Base-by-base conservation (phyloP, 1,140 invertebrate genomes). In the Bemisia tabaci region DNA sequence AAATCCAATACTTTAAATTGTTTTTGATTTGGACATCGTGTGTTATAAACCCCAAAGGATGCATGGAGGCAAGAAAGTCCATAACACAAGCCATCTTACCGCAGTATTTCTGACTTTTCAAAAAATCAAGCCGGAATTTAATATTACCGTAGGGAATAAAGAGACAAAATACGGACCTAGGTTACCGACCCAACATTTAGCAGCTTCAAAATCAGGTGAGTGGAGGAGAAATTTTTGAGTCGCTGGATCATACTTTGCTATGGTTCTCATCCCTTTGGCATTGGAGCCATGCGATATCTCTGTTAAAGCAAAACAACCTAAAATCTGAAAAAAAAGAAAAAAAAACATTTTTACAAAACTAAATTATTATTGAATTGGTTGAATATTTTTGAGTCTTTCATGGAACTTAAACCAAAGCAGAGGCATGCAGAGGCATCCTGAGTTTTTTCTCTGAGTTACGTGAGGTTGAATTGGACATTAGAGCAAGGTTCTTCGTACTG, bases 271-370 rank as follows among this genome's bases (percentile, higher is more conserved):
- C 58, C 86, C 86, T 73, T 91, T 92, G 1, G 92, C 92, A 77
- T 98, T 95, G 60, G 91, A 94, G 0, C 95, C 95, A 80, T 98
- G 95, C 59, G 89, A 84, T 26, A 97, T 82, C 81, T 98, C 95
- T 21, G 95, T 98, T 63, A 98, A 76, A 1, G 91, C 89, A 77
- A 97, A 88, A 74, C 90, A 93, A 1, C 91, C 88, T n/a, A 70
- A 60, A 27, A 72, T 62, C 73, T 74, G 24, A 60, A 70, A 67
- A 26, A 68, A 60, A 25, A 70, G 62, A 12, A 22, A 62, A 64
- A 23, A 12, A 60, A 22, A 66, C 23, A n/a, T 26, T 24, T 24
- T 27, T 58, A 48, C 61, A 62, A 58, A 22, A 2, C 2, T 59
- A 26, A 22, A 63, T 33, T 26, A 22, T 24, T 17, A 21, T n/a